Conservation (phyloP, 2,797 vertebrate species). For the Alauda arvensis region DNA sequence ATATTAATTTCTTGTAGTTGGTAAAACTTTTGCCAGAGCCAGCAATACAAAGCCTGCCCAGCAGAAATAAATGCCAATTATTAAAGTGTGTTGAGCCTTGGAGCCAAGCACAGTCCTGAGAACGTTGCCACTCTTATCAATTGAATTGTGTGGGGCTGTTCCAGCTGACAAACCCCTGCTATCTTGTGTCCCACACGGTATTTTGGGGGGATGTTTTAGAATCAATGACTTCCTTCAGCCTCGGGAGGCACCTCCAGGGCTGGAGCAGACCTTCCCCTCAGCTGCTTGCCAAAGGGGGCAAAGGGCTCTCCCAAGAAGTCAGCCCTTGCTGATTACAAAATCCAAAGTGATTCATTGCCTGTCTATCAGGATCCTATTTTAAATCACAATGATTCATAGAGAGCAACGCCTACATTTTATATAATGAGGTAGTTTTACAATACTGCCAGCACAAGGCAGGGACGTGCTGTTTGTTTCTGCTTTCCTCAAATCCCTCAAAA, state of each 20-base stretch:
- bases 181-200: not conserved
- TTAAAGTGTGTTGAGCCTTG: not conserved
- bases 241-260: slow-evolving; percentile 37
- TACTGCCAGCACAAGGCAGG: not conserved
- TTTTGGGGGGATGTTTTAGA: slow-evolving; percentile 41
- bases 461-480: not conserved
- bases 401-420: slow-evolving; percentile 76
- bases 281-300: slow-evolving; percentile 75
- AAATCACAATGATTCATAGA: slow-evolving; percentile 57
- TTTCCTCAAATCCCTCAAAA: not conserved
- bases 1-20: not conserved
- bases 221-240: slow-evolving; percentile 39
- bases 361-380: slow-evolving; percentile 52
- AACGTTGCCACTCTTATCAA: not conserved
- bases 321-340: slow-evolving; percentile 75
- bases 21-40: not conserved
- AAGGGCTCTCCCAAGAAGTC: slow-evolving; percentile 70
- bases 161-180: slow-evolving; percentile 3
- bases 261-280: slow-evolving; percentile 14
- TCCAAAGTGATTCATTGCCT: slow-evolving; percentile 59
- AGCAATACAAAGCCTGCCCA: not conserved
- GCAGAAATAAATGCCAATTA: not conserved
- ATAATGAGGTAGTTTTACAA: slow-evolving; percentile 38
- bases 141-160: not conserved
- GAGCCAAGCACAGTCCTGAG: not conserved